Percentiles rank a stretch among this genome's conserved stretches.
Evolutionary conservation across 2,888 invertebrate species (phyloP).

Genomic region (Dendrolimus pini): DNA sequence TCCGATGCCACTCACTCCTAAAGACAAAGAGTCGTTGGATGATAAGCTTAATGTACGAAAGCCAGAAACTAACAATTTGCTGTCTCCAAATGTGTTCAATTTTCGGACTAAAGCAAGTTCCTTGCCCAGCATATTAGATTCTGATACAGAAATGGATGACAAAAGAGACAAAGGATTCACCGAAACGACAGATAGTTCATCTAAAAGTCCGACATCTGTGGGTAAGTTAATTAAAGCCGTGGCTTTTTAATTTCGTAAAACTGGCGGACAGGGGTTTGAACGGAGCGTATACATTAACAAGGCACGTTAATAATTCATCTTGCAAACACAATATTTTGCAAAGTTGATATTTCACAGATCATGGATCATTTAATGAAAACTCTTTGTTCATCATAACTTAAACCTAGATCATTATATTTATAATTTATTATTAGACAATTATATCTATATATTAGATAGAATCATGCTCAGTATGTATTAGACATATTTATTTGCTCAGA

Average conservation of each 20-base stretch:
- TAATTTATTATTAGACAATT: no score
- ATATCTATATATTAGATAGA: no score
- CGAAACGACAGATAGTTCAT: conserved; percentile 64
- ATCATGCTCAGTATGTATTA: background rate
- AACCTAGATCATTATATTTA: no score
- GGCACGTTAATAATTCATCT: background rate
- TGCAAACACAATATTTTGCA: background rate
- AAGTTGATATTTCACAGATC: conserved; percentile 1
- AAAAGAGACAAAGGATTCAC: conserved; percentile 64
- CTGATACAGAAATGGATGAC: conserved; percentile 80
- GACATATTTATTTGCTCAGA: background rate
- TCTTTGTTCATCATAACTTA: no score
- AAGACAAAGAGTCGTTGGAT: conserved; percentile 30
- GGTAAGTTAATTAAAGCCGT: conserved; percentile 42
- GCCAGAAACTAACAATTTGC: conserved; percentile 66
- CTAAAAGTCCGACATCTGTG: conserved; percentile 82
- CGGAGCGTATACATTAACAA: background rate
- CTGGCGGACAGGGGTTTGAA: no score
- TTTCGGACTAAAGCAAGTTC: conserved; percentile 82
- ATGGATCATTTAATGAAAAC: no score
- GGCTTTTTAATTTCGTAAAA: background rate
- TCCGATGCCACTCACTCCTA: conserved; percentile 37
- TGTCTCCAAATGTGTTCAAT: conserved; percentile 78
- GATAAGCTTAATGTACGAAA: conserved; percentile 30
- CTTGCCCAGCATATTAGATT: conserved; percentile 88